Evolutionary conservation across 2,797 vertebrate species (phyloP), one percentile per base, ranked within the genome.

Genomic region (Gallinago stenura): DNA sequence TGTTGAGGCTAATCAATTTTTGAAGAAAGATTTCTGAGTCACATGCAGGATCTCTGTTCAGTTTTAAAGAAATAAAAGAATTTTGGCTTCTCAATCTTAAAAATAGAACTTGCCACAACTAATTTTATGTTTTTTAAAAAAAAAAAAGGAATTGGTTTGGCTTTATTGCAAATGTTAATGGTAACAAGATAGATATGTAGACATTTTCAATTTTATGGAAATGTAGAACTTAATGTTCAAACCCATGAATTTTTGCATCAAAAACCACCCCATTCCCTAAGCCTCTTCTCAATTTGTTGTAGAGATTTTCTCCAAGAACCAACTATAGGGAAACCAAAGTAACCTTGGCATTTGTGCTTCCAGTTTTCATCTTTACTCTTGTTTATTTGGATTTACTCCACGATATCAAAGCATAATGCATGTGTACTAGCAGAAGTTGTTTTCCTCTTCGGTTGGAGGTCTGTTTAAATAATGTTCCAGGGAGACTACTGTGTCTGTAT

Each of bases 251-350:
- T n/a, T 76, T 50, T 56, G 35, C 17, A 26, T 7, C 6, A 13
- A 21, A 69, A 35, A 37, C 2, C 0, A 3, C 0, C 22, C 35
- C 7, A 9, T n/a, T 62, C 41, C 15, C 5, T 10, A 33, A 78
- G 10, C 15, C 22, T 50, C 21, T 43, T 68, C 26, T 60, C 58
- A 62, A 0, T 18, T 46, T 20, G 7, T 64, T 79, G 18, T 50
- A 28, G 61, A 71, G 6, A 9, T 33, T 83, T 90, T 78, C 80
- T 6, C 48, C 17, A 26, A 46, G 37, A 26, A 71, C 16, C 37
- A 37, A 31, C 1, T 62, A 18, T 6, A 54, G 41, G 48, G 28
- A 14, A 16, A 19, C 10, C 15, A n/a, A n/a, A 73, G 11, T 33
- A 19, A 22, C 50, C 68, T 54, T 66, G 35, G 65, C 18, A 4